Conservation (phyloP, 92 coral and sea anemone genomes). For the Ricordea florida region DNA sequence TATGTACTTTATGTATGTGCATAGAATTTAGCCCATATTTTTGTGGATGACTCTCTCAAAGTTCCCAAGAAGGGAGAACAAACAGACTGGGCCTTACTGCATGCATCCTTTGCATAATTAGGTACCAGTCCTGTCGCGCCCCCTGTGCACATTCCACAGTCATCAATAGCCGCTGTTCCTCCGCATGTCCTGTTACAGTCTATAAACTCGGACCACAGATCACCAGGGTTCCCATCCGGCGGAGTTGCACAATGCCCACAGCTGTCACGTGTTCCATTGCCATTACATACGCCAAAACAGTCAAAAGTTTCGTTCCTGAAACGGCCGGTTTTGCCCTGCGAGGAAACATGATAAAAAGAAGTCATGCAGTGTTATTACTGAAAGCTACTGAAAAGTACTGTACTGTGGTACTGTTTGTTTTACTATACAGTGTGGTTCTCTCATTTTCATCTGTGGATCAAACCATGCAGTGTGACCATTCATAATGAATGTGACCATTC, state of each 20-base stretch:
- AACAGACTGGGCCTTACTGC: conserved; percentile 42
- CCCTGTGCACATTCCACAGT: conserved; percentile 59
- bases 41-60: too few relatives aligned
- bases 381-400: too few relatives aligned
- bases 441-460: too few relatives aligned
- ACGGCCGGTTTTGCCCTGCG: conserved; percentile 4
- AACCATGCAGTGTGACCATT: too few relatives aligned
- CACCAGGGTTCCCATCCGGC: background rate
- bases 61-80: background rate
- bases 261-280: conserved; percentile 21
- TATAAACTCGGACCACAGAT: conserved; percentile 26
- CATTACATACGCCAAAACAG: conserved; percentile 19
- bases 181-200: conserved; percentile 61
- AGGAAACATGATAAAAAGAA: background rate
- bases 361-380: too few relatives aligned
- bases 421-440: too few relatives aligned
- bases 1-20: too few relatives aligned
- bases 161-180: conserved; percentile 46
- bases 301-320: conserved; percentile 7
- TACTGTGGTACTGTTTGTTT: too few relatives aligned
- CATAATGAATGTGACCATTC: too few relatives aligned
- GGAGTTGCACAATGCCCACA: conserved; percentile 15
- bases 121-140: conserved; percentile 57
- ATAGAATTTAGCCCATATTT: too few relatives aligned
- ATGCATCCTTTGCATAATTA: conserved; percentile 55